These are phyloP conservation scores for Peromyscus californicus DNA, from an alignment of 2,113 vertebrate genomes.

Conservation along the genomic window DNA sequence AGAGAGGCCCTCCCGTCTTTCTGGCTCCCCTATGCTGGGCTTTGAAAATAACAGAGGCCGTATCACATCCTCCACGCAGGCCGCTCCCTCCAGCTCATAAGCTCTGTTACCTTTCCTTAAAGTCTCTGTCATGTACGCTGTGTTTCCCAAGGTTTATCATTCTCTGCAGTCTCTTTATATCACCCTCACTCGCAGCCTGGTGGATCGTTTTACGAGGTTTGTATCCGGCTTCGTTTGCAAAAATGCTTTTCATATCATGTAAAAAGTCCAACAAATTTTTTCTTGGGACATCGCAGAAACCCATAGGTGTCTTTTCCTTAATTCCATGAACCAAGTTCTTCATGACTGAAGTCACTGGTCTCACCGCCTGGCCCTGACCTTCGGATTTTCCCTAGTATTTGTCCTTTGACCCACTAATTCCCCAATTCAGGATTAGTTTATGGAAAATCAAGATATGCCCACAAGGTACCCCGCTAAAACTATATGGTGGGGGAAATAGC, in stretches of 20 bases:
- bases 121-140: not conserved
- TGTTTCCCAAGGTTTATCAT: not conserved
- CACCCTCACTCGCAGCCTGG: not conserved
- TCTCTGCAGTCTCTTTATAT: not conserved
- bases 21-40: not conserved
- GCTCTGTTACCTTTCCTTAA: not conserved
- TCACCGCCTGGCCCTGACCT: not conserved
- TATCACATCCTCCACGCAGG: fast-evolving
- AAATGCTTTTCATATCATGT: not conserved
- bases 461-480: no score
- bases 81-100: no score
- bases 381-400: not conserved
- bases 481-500: not conserved
- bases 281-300: not conserved
- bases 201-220: not conserved
- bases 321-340: not conserved
- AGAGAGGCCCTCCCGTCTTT: not conserved
- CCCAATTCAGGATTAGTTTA: not conserved
- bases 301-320: not conserved
- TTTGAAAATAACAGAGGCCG: not conserved
- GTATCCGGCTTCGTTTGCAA: not conserved
- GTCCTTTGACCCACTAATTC: no score
- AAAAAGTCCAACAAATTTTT: not conserved
- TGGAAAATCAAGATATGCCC: not conserved
- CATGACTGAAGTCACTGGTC: not conserved